Evolutionary conservation across 2,113 vertebrate genomes (phyloP), one percentile per base, ranked within the genome.

Genomic region (Chaetura pelagica): DNA sequence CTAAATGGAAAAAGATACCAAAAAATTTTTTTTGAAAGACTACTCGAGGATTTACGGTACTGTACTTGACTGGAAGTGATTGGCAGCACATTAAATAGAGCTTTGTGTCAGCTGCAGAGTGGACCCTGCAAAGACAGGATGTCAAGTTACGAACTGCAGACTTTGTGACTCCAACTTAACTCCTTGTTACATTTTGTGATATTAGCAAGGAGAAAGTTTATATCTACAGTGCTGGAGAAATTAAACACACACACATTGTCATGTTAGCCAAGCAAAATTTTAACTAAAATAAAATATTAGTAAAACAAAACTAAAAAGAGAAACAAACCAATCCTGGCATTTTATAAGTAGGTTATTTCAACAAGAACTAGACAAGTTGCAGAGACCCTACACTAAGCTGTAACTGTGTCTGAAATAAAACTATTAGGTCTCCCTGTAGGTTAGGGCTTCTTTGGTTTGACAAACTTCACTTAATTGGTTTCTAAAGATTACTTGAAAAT

Each of bases 131-230:
- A 97, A 98, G 97, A 94, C 93, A 96, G 94, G 96, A 97, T 96
- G 92, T 97, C 97, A 97, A 96, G 95, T 98, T 98, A 98, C 95
- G 75, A 96, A 94, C 95, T 93, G 96, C 96, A 98, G 97, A 98
- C 97, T 97, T 94, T 89, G 95, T 10, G 98, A 97, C 98, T 98
- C 97, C 97, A 97, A 80, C 69, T 97, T 96, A 97, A 97, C 93
- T 94, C 95, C 91, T 97, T 97, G 90, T 97, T 97, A 97, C 94
- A 89, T 97, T 97, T 97, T 94, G 82, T 76, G 94, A 98, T 97
- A 97, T 97, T 95, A 97, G 96, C 90, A 91, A 75, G 85, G 86
- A 97, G 95, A 97, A 97, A 96, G 87, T 94, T 97, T 96, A 97
- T 97, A 94, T 94, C 95, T 92, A 71, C 76, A 93, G 86, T 55